Base-by-base conservation (phyloP, 2,113 vertebrate species). In the Ciconia stormi region DNA sequence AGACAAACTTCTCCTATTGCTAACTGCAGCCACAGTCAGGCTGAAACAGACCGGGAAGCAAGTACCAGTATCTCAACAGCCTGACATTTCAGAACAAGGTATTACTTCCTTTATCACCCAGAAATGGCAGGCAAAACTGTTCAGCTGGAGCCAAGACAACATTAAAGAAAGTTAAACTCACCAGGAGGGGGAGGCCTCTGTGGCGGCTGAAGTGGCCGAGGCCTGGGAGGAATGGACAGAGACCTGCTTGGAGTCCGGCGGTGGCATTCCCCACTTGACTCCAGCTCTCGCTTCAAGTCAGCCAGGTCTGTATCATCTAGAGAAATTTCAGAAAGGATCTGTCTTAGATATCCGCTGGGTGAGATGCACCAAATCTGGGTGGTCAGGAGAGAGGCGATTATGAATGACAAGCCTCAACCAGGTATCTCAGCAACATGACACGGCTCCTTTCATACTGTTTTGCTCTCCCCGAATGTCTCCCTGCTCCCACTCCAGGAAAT, bases 151-250 rank as follows among this genome's bases (percentile, higher is more conserved):
- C 46, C 65, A 89, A 11, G 12, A 2, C 5, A 21, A 22, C 7
- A 4, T 16, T 13, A 42, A 73, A 90, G 76, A 30, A 55, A 58
- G 81, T 27, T 9, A 21, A 78, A 79, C 98, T 98, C 97, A 98
- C 98, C 98, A 93, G 98, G 98, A 85, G 98, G 98, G 47, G 98
- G 98, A 26, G 98, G 98, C 88, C 98, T 97, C 95, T 98, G 98
- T 2, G 98, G 98, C 0, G 98, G 98, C 86, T 97, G 98, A 79
- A 93, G 95, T 4, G 96, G 97, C 83, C 96, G 98, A 83, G 98
- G 97, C 90, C 97, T 93, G 40, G 56, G 87, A 59, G 98, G 98
- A 46, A 97, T 98, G 34, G 98, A 98, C n/a, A 98, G 96, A 81
- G 98, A 98, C 92, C 98, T 97, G 92, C 96, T 98, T 5, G 98